These are phyloP conservation scores for Chelon auratus DNA, from an alignment of 2,797 vertebrate species.

Conservation along the genomic window DNA sequence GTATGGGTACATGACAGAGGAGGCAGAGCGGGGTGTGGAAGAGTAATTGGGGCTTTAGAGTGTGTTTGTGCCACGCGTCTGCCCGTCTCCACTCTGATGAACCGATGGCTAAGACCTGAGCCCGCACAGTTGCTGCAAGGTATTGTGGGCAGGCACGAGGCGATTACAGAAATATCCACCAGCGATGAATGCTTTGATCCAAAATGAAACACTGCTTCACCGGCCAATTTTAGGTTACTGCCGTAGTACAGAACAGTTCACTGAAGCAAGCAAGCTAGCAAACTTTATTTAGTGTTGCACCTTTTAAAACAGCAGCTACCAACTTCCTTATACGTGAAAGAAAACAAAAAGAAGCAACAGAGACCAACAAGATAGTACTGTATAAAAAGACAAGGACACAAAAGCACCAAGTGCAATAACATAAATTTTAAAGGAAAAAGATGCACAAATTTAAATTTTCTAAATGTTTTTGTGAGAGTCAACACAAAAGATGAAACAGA, in stretches of 20 bases:
- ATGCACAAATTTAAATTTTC: not conserved
- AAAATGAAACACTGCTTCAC: constrained; percentile 68
- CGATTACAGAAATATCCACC: constrained; percentile 80
- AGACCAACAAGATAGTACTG: not conserved
- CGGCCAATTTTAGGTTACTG: constrained; percentile 59
- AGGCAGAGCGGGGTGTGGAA: constrained; percentile 36
- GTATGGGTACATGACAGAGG: constrained; percentile 43
- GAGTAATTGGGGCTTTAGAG: constrained; percentile 78
- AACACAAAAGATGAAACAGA: not conserved
- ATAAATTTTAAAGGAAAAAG: not conserved
- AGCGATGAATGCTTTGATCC: constrained; percentile 79
- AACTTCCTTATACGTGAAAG: not conserved
- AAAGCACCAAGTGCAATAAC: not conserved
- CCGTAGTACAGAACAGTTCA: constrained; percentile 18
- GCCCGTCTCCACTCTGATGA: constrained; percentile 76
- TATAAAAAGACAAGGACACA: not conserved
- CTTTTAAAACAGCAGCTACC: not conserved
- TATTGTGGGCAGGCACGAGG: constrained; percentile 76
- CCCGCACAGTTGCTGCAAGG: constrained; percentile 79
- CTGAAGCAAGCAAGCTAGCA: not conserved
- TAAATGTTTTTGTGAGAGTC: not conserved
- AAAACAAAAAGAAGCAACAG: not conserved
- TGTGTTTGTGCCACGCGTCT: constrained; percentile 76
- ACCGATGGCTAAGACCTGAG: constrained; percentile 75
- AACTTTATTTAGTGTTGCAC: not conserved